A percentile compares a stretch with the other conserved stretches of the same genome.
Conservation (phyloP, 1,140 invertebrate genomes). For the Manduca sexta region DNA sequence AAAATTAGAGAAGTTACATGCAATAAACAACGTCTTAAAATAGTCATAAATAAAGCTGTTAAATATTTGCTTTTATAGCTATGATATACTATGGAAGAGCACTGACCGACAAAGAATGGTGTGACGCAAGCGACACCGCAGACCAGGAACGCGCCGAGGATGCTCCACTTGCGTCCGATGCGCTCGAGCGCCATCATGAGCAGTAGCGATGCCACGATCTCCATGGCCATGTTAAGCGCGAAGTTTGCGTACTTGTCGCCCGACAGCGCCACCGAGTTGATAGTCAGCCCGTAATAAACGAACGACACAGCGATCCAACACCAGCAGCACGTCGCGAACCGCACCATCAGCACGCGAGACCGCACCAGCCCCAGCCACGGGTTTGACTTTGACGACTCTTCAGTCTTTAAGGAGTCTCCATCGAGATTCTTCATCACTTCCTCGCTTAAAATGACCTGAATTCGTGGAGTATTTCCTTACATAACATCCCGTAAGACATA, state of each 20-base stretch:
- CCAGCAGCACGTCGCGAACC: conserved; percentile 77
- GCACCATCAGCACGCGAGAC: conserved; percentile 74
- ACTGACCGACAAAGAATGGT: conserved; percentile 56
- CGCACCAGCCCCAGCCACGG: conserved; percentile 73
- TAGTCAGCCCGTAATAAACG: conserved; percentile 87
- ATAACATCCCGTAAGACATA: too few species aligned
- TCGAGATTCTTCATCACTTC: conserved; percentile 20
- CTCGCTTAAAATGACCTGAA: conserved; percentile 33
- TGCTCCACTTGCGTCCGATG: conserved; percentile 76
- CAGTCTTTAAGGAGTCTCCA: not conserved
- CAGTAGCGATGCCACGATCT: conserved; percentile 81
- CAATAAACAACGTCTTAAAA: too few species aligned
- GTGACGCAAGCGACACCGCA: conserved; percentile 72
- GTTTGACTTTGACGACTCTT: conserved; percentile 9
- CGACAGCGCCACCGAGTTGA: conserved; percentile 83
- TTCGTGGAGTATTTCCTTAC: too few species aligned
- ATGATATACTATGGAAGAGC: too few species aligned
- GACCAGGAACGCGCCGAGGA: conserved; percentile 75
- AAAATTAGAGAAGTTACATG: too few species aligned
- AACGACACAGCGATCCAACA: conserved; percentile 82
- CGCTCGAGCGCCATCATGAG: conserved; percentile 78
- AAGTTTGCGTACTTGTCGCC: conserved; percentile 82
- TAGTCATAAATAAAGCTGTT: too few species aligned
- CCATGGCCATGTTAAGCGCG: conserved; percentile 79
- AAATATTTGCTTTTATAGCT: too few species aligned